A percentile compares a stretch with the other conserved stretches of the same genome.
phyloP scores from a whole-genome alignment of 2,888 invertebrate species.

The Protophormia terraenovae region DNA sequence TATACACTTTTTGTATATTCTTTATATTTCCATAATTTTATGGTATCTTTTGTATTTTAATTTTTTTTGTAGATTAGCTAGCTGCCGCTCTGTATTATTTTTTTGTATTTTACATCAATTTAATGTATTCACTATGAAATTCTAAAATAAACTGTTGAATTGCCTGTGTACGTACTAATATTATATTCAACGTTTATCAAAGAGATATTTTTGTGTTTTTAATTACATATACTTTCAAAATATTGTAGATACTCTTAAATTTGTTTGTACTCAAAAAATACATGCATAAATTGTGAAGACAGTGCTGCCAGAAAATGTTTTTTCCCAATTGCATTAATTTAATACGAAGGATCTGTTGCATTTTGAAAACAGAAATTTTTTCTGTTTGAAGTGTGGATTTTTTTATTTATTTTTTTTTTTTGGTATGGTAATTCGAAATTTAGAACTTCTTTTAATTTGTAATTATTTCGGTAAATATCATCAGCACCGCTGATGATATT shows the following conservation, averaged over 20 bases:
- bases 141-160: slow-evolving; percentile 46
- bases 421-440: too few relatives aligned
- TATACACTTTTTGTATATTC: background rate
- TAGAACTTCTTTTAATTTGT: too few relatives aligned
- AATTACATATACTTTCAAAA: slow-evolving; percentile 3
- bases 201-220: slow-evolving; percentile 13
- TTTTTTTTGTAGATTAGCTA: slow-evolving; percentile 7
- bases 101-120: background rate
- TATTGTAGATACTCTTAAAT: slow-evolving; percentile 15
- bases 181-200: slow-evolving; percentile 33
- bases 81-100: background rate
- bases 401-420: too few relatives aligned
- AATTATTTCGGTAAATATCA: too few relatives aligned
- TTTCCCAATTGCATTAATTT: background rate
- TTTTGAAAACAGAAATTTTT: background rate
- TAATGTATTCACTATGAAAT: slow-evolving; percentile 29
- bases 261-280: background rate
- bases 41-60: slow-evolving; percentile 1
- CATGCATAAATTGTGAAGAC: background rate
- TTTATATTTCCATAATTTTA: slow-evolving; percentile 19
- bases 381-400: too few relatives aligned
- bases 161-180: slow-evolving; percentile 10
- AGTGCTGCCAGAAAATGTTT: slow-evolving; percentile 32
- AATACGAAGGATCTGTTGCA: background rate
- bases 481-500: too few relatives aligned